phyloP scores from a whole-genome alignment of 2,797 vertebrate genomes.

The Ispidina picta region DNA sequence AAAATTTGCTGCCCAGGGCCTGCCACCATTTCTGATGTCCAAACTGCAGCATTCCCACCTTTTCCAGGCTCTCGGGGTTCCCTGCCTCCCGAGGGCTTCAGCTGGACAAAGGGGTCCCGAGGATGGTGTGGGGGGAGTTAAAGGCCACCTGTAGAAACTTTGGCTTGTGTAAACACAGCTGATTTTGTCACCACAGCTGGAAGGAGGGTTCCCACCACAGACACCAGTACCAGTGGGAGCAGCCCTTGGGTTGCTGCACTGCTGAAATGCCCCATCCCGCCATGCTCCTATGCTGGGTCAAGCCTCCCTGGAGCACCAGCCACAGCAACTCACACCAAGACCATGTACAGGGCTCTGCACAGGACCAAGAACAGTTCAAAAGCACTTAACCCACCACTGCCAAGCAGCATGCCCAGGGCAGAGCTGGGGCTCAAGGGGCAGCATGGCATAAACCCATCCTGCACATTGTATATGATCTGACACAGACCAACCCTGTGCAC shows the following conservation, averaged over 20 bases:
- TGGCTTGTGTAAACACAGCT: background rate
- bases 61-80: background rate
- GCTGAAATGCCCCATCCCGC: fast-evolving
- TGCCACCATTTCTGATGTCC: fast-evolving
- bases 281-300: fast-evolving
- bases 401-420: background rate
- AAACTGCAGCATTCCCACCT: fast-evolving
- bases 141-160: background rate
- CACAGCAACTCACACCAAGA: fast-evolving
- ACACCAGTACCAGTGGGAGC: background rate
- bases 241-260: background rate
- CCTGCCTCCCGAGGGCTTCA: background rate
- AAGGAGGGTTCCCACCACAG: fast-evolving
- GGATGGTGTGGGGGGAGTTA: background rate
- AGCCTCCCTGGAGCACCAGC: background rate
- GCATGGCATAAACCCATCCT: background rate
- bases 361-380: background rate
- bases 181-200: background rate
- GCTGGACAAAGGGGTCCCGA: background rate
- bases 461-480: fast-evolving
- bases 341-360: fast-evolving
- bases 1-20: background rate
- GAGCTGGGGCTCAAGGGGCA: background rate
- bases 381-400: background rate
- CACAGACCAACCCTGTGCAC: background rate